Base-by-base conservation (phyloP, 2,888 invertebrate genomes). In the Drosophila limbata region DNA sequence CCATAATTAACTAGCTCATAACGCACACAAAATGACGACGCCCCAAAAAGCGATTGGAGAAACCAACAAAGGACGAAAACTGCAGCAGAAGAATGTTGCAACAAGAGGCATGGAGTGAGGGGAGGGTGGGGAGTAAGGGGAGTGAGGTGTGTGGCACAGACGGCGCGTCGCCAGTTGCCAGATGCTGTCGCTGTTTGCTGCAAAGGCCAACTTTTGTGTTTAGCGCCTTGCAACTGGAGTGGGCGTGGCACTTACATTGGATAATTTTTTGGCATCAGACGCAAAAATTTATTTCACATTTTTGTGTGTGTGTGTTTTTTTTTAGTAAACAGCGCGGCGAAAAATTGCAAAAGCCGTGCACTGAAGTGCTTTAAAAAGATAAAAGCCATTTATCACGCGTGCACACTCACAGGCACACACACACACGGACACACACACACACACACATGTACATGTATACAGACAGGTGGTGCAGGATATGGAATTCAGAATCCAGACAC, bases 281-380 rank as follows among this genome's bases (percentile, higher is more conserved):
- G 56, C 48, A 19, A 35, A 9, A 17, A 53, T 47, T 57, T 31
- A 31, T 37, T 13, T 17, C 15, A 31, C 60, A 33, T 67, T 56
- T 45, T 42, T 45, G n/a, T n/a, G n/a, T n/a, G n/a, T 17, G 37
- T 60, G 37, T 44, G 44, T 47, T 19, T 37, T 33, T 19, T 13
- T 40, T 42, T 53, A 21, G 25, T 35, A 19, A 25, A 39, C 13
- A 31, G 31, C 19, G 13, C 19, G 19, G 25, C 45, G 69, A 60
- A 68, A 67, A 68, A 68, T 76, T 66, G 53, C 63, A 75, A 74
- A 74, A 74, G 85, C 79, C 88, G 73, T 85, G 83, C 88, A 82
- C 63, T 69, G 80, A 83, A 84, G 84, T 84, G 86, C 86, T 78
- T 88, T 83, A 85, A 88, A 88, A 83, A 88, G 84, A 88, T 85